phyloP scores from a whole-genome alignment of 2,888 invertebrate species.

The Agrypnus murinus region DNA sequence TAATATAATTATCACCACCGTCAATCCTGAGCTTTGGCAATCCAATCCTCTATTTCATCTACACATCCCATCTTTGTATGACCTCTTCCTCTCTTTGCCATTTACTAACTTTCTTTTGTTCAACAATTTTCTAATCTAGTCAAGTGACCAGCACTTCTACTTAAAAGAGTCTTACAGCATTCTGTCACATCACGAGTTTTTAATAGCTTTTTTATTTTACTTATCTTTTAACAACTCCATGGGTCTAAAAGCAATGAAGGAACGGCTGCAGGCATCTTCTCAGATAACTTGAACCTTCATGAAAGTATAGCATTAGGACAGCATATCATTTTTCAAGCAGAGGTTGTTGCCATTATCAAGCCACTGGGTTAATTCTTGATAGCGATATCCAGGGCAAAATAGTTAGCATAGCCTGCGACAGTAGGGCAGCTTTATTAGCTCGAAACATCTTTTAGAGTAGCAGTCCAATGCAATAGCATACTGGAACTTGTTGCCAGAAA shows the following conservation, averaged over 20 bases:
- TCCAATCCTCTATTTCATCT: too few relatives aligned
- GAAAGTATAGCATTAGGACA: background rate
- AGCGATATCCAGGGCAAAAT: too few relatives aligned
- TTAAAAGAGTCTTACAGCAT: background rate
- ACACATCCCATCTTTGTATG: background rate
- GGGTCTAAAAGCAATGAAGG: background rate
- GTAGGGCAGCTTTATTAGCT: too few relatives aligned
- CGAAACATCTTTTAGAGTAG: too few relatives aligned
- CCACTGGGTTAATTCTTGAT: too few relatives aligned
- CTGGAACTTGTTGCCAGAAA: too few relatives aligned
- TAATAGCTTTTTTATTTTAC: too few relatives aligned
- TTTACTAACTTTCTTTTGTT: slow-evolving; percentile 7
- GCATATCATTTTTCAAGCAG: background rate
- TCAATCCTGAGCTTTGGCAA: too few relatives aligned
- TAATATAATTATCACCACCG: too few relatives aligned
- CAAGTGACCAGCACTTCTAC: background rate
- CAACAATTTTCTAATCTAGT: slow-evolving; percentile 3
- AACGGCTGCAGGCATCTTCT: background rate
- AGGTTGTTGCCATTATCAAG: background rate
- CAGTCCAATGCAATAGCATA: too few relatives aligned
- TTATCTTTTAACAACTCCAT: too few relatives aligned
- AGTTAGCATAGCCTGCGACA: too few relatives aligned
- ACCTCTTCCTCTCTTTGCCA: background rate
- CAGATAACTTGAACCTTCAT: slow-evolving; percentile 3
- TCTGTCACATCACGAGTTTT: slow-evolving; percentile 7